These are phyloP conservation scores for Rhagium mordax DNA, from an alignment of 2,888 invertebrate genomes.

Conservation along the genomic window DNA sequence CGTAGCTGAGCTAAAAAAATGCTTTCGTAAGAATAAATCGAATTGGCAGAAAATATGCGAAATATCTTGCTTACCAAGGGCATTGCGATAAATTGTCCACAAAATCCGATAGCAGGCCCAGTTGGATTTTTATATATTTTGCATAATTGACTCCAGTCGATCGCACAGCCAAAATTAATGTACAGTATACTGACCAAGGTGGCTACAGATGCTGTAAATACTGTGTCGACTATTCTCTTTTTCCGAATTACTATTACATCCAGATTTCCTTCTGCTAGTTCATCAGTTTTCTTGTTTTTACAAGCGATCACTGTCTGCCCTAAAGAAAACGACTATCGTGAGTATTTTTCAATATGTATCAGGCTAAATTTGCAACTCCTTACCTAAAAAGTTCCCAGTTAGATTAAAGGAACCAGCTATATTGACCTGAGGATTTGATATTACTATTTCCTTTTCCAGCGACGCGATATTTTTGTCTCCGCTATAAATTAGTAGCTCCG, in stretches of 20 bases:
- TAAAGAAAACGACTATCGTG: slow-evolving; percentile 46
- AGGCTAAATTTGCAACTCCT: no score
- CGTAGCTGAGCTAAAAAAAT: slow-evolving; percentile 78
- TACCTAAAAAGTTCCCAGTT: slow-evolving; percentile 66
- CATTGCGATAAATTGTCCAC: slow-evolving; percentile 87
- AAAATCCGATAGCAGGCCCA: slow-evolving; percentile 84
- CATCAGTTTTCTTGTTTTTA: slow-evolving; percentile 46
- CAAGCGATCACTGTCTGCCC: slow-evolving; percentile 60
- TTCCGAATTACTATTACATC: slow-evolving; percentile 60
- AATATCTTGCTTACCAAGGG: slow-evolving; percentile 87
- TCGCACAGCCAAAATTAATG: slow-evolving; percentile 92
- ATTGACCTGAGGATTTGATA: slow-evolving; percentile 36
- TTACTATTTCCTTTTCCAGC: slow-evolving; percentile 49
- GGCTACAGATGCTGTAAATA: slow-evolving; percentile 84
- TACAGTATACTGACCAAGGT: slow-evolving; percentile 85
- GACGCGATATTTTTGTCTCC: slow-evolving; percentile 52
- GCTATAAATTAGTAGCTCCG: slow-evolving; percentile 48
- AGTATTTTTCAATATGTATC: no score
- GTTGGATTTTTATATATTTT: slow-evolving; percentile 80
- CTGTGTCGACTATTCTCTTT: slow-evolving; percentile 78
- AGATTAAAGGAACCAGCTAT: slow-evolving; percentile 61
- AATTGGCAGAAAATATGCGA: no score
- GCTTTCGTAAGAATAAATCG: background rate
- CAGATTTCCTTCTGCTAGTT: slow-evolving; percentile 50
- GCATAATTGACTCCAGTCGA: slow-evolving; percentile 82